A percentile compares a stretch with the other conserved stretches of the same genome.
Conservation (phyloP, 2,888 invertebrate genomes). For the Itoplectis maculator region DNA sequence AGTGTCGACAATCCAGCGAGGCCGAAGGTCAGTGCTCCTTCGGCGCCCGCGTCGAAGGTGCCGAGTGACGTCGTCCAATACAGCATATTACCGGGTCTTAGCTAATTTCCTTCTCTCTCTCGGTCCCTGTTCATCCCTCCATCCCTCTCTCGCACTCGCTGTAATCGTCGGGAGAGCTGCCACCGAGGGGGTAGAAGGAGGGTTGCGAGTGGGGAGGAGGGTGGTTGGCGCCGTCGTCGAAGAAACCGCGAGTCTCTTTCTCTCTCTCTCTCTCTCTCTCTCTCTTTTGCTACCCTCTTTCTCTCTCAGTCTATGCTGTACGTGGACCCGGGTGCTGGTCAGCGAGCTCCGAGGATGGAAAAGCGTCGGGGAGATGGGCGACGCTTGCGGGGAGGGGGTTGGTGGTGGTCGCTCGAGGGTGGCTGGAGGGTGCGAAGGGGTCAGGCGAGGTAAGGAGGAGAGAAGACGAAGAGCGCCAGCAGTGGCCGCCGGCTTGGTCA, state of each 20-base stretch:
- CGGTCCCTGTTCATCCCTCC: conserved; percentile 54
- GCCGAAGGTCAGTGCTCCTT: conserved; percentile 50
- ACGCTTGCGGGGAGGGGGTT: too few relatives aligned
- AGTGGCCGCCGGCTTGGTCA: conserved; percentile 77
- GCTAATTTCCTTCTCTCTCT: conserved; percentile 76
- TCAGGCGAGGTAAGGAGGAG: conserved; percentile 40
- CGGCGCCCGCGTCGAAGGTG: conserved; percentile 52
- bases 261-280: too few relatives aligned
- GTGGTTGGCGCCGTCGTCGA: conserved; percentile 35
- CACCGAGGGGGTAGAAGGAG: conserved; percentile 6
- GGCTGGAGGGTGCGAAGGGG: conserved; percentile 57
- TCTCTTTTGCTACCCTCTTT: too few relatives aligned
- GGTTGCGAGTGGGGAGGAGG: neutral
- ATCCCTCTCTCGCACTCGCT: conserved; percentile 65
- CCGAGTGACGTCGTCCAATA: conserved; percentile 72
- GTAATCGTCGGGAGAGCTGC: conserved; percentile 55
- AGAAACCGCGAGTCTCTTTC: conserved; percentile 6
- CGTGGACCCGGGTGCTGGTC: conserved; percentile 42
- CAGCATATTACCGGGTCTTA: conserved; percentile 78
- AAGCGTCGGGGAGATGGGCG: conserved; percentile 41
- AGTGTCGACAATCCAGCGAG: too few relatives aligned
- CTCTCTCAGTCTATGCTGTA: conserved; percentile 8
- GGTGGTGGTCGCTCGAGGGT: too few relatives aligned
- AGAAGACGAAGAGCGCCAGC: conserved; percentile 67
- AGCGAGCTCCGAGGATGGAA: conserved; percentile 49